phyloP scores from a whole-genome alignment of 2,888 invertebrate species.

The Zele albiditarsus region DNA sequence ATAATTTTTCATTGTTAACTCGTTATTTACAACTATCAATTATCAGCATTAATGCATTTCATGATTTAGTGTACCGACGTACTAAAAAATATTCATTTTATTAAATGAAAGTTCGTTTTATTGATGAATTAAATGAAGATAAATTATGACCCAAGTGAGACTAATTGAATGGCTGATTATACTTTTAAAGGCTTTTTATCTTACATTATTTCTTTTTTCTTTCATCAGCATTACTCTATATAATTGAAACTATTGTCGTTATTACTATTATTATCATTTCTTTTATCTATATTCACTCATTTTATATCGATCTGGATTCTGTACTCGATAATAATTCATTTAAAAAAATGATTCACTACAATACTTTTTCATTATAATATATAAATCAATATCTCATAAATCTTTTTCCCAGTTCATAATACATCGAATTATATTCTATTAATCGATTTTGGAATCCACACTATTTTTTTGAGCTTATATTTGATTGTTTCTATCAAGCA shows the following conservation, averaged over 20 bases:
- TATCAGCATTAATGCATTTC: too few relatives aligned
- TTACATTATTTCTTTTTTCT: slow-evolving; percentile 25
- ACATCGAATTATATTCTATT: background rate
- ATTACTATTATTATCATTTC: background rate
- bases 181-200: slow-evolving; percentile 1
- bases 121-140: background rate
- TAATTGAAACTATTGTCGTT: background rate
- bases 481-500: background rate
- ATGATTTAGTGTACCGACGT: background rate
- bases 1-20: slow-evolving; percentile 36
- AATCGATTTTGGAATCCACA: background rate
- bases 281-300: background rate
- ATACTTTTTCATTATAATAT: too few relatives aligned
- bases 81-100: background rate
- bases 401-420: background rate
- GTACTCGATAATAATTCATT: slow-evolving; percentile 1
- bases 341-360: background rate
- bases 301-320: background rate
- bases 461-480: background rate
- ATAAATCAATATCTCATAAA: background rate
- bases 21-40: background rate
- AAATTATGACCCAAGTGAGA: background rate
- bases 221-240: slow-evolving; percentile 14
- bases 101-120: background rate
- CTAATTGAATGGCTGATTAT: background rate